Conservation (phyloP, 2,113 vertebrate genomes). For the Phaethon lepturus region DNA sequence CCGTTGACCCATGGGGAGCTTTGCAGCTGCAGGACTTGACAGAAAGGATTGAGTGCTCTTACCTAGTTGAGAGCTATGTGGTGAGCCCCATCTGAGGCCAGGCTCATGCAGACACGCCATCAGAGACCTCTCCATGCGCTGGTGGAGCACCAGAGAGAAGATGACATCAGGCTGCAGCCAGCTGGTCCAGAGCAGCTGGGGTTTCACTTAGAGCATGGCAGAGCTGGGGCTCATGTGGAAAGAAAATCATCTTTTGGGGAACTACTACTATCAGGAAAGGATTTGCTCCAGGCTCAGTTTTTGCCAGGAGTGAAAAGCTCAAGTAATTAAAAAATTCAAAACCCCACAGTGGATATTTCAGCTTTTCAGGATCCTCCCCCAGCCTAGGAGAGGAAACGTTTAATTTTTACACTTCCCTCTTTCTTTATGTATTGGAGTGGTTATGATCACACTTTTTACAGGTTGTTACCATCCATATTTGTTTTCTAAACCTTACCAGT, state of each 20-base stretch:
- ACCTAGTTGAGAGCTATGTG: not conserved
- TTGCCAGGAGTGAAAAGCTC: not conserved
- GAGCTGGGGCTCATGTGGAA: not conserved
- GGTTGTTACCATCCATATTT: not conserved
- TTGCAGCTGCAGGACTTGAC: not conserved
- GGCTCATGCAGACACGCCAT: accelerated
- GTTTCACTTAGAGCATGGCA: not conserved
- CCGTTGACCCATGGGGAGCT: not conserved
- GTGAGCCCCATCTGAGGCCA: accelerated
- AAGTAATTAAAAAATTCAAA: not conserved
- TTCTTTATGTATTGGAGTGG: not conserved
- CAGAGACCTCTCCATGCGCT: accelerated
- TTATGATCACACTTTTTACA: not conserved
- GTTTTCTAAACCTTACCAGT: not conserved
- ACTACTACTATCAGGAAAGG: not conserved
- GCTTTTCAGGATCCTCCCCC: not conserved
- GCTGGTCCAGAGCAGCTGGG: not conserved
- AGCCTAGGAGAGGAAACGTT: not conserved
- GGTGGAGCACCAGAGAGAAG: not conserved
- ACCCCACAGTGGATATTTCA: not conserved
- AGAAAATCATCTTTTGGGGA: not conserved
- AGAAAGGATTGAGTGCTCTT: not conserved
- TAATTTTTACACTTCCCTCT: not conserved
- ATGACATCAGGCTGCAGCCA: not conserved
- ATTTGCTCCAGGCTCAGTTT: not conserved